Base-by-base conservation (phyloP, 2,888 invertebrate genomes). In the Yponomeuta plumbellus region DNA sequence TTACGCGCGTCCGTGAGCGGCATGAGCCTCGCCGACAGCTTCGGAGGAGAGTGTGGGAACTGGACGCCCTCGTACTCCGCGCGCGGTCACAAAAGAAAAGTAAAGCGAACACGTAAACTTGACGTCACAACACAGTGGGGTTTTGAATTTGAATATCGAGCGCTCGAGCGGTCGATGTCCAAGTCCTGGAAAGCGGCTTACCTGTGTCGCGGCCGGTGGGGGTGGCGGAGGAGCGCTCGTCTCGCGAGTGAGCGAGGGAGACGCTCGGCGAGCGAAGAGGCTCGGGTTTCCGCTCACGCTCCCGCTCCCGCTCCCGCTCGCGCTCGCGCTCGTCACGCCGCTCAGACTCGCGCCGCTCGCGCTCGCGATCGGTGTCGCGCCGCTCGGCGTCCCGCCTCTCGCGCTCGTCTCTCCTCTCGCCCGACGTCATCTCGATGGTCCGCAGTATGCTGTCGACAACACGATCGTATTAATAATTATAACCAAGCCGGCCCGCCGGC, bases 401-500 rank as follows among this genome's bases (percentile, higher is more conserved):
- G 66, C 85, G 91, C 79, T 84, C 86, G 78, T 72, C 68, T 83
- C 84, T 75, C 89, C 85, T 67, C 81, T 82, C 67, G 61, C 67
- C 69, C 59, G 76, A 71, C 61, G 76, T 72, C 69, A 95, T 93
- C 82, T 97, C 97, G 75, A 96, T 93, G 65, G 97, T 95, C 81
- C 96, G 94, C 77, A 96, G 92, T 80, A 96, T 94, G 85, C 95
- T 95, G 92, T 2, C 85, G 92, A 84, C 83, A 84, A 84, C 64
- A 65, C 34, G 52, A 20, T 20, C 21, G 44, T 64, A 64, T 64
- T 57, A 66, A 65, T 66, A 66, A 65, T 69, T 40, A 39, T 57
- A 56, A 66, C 44, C 66, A 63, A 63, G 66, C 26, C 17, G 22
- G 23, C 65, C 66, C 56, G 22, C 23, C 23, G 57, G 67, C 40